Percentiles rank a stretch among this genome's conserved stretches.
phyloP scores from a whole-genome alignment of 2,797 vertebrate species.

The Myotis findleyi region DNA sequence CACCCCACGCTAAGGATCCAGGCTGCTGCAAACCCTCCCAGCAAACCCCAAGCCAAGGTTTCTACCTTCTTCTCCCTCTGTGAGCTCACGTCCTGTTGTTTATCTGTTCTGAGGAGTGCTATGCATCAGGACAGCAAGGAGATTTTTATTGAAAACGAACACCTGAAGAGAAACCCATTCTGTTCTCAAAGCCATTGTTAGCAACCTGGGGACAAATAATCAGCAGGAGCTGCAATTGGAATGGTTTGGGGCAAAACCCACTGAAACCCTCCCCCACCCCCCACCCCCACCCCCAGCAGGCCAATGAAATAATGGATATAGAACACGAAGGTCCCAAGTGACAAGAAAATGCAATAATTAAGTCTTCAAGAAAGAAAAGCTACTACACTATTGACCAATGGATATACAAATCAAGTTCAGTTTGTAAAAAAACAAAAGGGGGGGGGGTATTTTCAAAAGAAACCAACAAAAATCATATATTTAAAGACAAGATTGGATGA shows the following conservation, averaged over 20 bases:
- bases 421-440: background rate
- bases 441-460: background rate
- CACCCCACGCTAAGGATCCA: background rate
- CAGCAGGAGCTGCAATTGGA: background rate
- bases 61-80: background rate
- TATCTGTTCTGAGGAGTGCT: background rate
- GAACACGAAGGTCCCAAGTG: background rate
- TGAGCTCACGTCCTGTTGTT: background rate
- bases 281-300: background rate
- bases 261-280: background rate
- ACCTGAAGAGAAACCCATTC: background rate
- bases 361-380: background rate
- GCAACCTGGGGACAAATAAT: background rate
- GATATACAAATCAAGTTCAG: constrained; percentile 1
- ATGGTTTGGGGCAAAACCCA: background rate
- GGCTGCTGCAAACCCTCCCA: background rate
- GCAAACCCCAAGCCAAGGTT: background rate
- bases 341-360: constrained; percentile 37
- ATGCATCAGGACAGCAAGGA: background rate
- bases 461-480: background rate
- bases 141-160: background rate
- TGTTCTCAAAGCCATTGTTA: background rate
- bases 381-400: background rate
- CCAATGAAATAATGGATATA: background rate
- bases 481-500: constrained; percentile 2